Percentiles rank a stretch among this genome's conserved stretches.
phyloP scores from a whole-genome alignment of 2,113 vertebrate species.

The Paratilapia polleni region DNA sequence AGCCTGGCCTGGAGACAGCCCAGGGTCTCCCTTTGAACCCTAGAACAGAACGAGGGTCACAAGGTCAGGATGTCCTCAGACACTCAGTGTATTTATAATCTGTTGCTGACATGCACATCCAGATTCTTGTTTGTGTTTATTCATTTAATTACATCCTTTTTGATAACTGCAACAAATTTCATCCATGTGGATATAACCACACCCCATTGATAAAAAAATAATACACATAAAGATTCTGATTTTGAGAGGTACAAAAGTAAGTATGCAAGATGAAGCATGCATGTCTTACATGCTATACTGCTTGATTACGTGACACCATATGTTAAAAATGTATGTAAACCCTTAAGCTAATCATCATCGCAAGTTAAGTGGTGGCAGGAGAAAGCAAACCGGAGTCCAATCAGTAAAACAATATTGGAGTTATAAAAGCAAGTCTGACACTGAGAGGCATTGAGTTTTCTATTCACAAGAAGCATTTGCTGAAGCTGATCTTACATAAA shows the following conservation, averaged over 20 bases:
- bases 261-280: not conserved
- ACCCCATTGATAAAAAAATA: not conserved
- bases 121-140: not conserved
- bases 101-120: not conserved
- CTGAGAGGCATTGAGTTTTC: too few species aligned
- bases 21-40: constrained; percentile 95
- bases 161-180: too few species aligned
- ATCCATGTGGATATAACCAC: not conserved
- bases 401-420: not conserved
- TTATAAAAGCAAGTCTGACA: not conserved
- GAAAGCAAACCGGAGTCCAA: not conserved
- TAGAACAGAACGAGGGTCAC: constrained; percentile 60
- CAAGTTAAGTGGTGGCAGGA: not conserved
- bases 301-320: not conserved
- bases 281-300: not conserved
- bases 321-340: not conserved
- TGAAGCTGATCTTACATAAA: not conserved
- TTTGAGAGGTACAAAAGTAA: not conserved
- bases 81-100: not conserved
- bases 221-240: not conserved
- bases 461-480: not conserved
- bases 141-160: too few species aligned
- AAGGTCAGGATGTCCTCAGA: not conserved
- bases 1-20: constrained; percentile 89
- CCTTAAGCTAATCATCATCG: not conserved